Percentiles rank a stretch among this genome's conserved stretches.
phyloP scores from a whole-genome alignment of 2,888 invertebrate species.

The Agrotis ipsilon region DNA sequence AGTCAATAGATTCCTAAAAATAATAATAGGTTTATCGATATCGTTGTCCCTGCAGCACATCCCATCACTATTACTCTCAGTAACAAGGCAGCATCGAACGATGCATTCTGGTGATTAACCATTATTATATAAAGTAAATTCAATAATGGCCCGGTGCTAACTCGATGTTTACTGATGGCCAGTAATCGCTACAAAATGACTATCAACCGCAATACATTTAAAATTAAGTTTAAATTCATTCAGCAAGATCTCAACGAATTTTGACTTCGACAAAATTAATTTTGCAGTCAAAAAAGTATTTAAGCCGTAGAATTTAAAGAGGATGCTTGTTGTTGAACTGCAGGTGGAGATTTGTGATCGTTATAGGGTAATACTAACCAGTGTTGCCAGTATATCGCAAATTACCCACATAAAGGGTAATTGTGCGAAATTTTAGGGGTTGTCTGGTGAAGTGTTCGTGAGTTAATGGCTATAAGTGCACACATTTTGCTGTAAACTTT shows the following conservation, averaged over 20 bases:
- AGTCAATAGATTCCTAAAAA: background rate
- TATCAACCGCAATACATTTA: slow-evolving; percentile 64
- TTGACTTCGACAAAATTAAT: slow-evolving; percentile 58
- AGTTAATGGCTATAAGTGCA: slow-evolving; percentile 76
- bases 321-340: slow-evolving; percentile 43
- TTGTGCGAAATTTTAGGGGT: slow-evolving; percentile 82
- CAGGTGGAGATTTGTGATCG: slow-evolving; percentile 53
- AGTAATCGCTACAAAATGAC: slow-evolving; percentile 55
- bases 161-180: slow-evolving; percentile 86
- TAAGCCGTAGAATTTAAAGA: slow-evolving; percentile 47
- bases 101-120: slow-evolving; percentile 90
- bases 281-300: slow-evolving; percentile 58
- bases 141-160: slow-evolving; percentile 89
- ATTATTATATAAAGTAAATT: slow-evolving; percentile 91
- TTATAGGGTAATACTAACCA: slow-evolving; percentile 78
- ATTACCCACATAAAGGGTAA: slow-evolving; percentile 87
- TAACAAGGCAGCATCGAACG: slow-evolving; percentile 88
- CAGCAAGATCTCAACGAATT: slow-evolving; percentile 62
- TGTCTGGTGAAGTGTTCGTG: slow-evolving; percentile 78
- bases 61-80: slow-evolving; percentile 77
- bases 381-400: slow-evolving; percentile 86
- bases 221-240: slow-evolving; percentile 68
- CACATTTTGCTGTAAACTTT: slow-evolving; percentile 58
- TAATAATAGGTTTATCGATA: slow-evolving; percentile 32
- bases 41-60: background rate